Conservation (phyloP, 2,797 vertebrate species). For the Microhierax caerulescens region DNA sequence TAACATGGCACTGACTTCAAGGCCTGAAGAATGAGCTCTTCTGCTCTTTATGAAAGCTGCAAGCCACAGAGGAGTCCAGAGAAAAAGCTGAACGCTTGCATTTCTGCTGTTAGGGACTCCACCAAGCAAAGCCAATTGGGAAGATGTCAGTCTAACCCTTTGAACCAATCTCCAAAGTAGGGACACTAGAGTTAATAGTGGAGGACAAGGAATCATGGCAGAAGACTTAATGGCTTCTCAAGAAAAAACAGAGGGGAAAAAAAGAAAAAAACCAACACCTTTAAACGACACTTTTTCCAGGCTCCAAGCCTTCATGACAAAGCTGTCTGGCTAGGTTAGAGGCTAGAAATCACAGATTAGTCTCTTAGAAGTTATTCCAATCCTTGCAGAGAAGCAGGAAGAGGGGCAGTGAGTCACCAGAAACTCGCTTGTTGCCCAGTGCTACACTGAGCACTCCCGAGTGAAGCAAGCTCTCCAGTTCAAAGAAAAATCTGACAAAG, state of each 20-base stretch:
- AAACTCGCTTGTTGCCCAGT: not conserved
- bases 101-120: not conserved
- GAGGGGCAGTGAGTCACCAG: not conserved
- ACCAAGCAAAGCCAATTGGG: not conserved
- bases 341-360: not conserved
- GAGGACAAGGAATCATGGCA: not conserved
- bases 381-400: not conserved
- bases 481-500: not conserved
- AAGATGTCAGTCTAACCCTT: not conserved
- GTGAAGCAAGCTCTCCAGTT: not conserved
- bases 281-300: not conserved
- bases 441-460: not conserved
- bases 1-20: not conserved
- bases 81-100: not conserved
- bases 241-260: not conserved
- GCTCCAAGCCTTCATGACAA: not conserved
- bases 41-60: not conserved
- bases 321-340: not conserved
- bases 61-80: not conserved
- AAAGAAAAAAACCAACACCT: not conserved
- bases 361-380: not conserved
- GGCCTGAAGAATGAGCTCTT: not conserved
- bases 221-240: not conserved
- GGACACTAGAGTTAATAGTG: not conserved
- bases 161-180: not conserved